Evolutionary conservation across 2,113 vertebrate genomes (phyloP).

Genomic region (Amphilophus citrinellus): DNA sequence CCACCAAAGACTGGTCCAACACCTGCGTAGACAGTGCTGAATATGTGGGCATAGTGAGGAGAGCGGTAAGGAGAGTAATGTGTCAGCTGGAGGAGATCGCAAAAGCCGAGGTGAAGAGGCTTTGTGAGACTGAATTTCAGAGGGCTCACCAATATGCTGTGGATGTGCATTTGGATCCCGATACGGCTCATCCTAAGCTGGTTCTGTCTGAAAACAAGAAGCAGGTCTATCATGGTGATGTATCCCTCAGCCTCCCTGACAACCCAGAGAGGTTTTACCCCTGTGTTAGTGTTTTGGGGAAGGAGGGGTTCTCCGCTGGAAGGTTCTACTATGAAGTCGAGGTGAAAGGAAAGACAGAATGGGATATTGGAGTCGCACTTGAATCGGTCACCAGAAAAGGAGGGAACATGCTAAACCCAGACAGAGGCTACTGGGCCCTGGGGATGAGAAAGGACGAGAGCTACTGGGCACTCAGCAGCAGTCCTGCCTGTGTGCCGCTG

Average conservation of each 20-base stretch:
- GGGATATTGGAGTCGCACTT: slow-evolving; percentile 76
- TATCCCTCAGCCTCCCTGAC: slow-evolving; percentile 35
- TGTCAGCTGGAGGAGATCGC: slow-evolving; percentile 56
- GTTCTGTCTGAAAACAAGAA: slow-evolving; percentile 67
- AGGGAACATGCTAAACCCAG: slow-evolving; percentile 65
- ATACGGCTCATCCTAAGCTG: slow-evolving; percentile 77
- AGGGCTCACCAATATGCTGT: slow-evolving; percentile 60
- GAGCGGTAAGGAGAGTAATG: slow-evolving; percentile 42
- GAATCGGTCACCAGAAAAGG: slow-evolving; percentile 76
- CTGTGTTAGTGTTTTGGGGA: slow-evolving; percentile 72
- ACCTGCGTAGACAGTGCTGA: slow-evolving; percentile 39
- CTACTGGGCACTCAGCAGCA: slow-evolving; percentile 70
- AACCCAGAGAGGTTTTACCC: slow-evolving; percentile 72
- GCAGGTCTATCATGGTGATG: slow-evolving; percentile 60
- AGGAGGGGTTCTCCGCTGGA: slow-evolving; percentile 65
- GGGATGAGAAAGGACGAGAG: slow-evolving; percentile 59
- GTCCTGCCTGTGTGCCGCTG: slow-evolving; percentile 67
- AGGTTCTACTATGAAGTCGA: slow-evolving; percentile 79
- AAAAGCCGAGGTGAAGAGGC: slow-evolving; percentile 54
- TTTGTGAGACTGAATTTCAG: slow-evolving; percentile 57
- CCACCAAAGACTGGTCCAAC: slow-evolving; percentile 41
- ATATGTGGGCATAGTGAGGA: slow-evolving; percentile 66
- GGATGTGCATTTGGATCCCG: slow-evolving; percentile 72
- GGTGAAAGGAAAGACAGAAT: slow-evolving; percentile 75
- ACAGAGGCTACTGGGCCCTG: slow-evolving; percentile 76